phyloP scores from a whole-genome alignment of 1,140 invertebrate genomes.

The Trissolcus basalis region DNA sequence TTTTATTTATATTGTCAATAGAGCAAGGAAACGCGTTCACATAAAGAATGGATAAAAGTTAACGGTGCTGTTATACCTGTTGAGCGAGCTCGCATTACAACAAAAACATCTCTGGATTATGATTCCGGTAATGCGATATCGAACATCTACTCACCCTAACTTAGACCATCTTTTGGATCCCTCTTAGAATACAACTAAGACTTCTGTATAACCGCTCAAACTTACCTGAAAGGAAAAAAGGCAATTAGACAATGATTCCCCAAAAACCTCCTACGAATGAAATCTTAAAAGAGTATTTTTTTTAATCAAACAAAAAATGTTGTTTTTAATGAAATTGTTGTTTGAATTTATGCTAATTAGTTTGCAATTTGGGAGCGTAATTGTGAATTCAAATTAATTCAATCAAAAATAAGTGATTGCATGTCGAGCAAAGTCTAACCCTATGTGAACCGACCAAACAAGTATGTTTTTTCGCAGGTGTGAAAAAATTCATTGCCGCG shows the following conservation, averaged over 20 bases:
- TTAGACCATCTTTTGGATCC: background rate
- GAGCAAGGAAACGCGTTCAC: constrained; percentile 51
- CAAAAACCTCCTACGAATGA: background rate
- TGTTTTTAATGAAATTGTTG: no score
- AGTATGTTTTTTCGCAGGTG: constrained; percentile 45
- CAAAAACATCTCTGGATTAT: constrained; percentile 44
- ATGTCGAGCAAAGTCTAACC: constrained; percentile 50
- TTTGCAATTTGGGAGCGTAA: background rate
- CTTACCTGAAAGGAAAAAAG: constrained; percentile 55
- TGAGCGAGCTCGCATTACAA: constrained; percentile 35
- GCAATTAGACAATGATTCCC: constrained; percentile 10
- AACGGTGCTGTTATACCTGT: constrained; percentile 39
- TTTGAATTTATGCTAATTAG: no score
- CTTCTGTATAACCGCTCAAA: background rate
- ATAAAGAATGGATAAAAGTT: constrained; percentile 31
- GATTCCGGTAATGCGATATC: constrained; percentile 39
- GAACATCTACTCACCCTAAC: constrained; percentile 39
- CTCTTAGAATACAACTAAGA: background rate
- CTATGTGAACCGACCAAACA: constrained; percentile 47
- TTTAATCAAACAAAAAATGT: no score
- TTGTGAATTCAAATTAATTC: no score
- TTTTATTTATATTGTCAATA: constrained; percentile 39
- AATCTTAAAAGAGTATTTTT: no score
- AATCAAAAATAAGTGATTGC: constrained; percentile 3
- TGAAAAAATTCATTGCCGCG: constrained; percentile 30